These are phyloP conservation scores for Dufourea novaeangliae DNA, from an alignment of 1,140 invertebrate genomes.

Conservation along the genomic window DNA sequence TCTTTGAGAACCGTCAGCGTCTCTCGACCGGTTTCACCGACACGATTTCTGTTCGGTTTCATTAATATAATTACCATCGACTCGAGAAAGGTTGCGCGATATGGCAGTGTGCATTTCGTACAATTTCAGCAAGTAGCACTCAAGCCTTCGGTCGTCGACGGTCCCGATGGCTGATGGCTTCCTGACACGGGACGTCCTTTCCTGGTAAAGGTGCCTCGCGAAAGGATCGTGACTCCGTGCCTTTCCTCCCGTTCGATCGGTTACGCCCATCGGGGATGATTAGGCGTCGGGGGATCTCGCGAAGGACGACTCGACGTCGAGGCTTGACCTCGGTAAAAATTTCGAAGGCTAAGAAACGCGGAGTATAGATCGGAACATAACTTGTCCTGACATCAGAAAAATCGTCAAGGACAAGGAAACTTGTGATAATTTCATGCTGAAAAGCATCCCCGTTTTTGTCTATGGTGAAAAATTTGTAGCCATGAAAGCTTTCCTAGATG, in stretches of 20 bases:
- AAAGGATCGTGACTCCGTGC: conserved; percentile 42
- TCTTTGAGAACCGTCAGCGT: background rate
- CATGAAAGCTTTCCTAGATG: too few species aligned
- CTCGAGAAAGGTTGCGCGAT: conserved; percentile 15
- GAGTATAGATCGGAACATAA: too few species aligned
- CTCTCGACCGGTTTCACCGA: background rate
- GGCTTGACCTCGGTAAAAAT: background rate
- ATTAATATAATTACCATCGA: conserved; percentile 29
- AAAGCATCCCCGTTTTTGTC: too few species aligned
- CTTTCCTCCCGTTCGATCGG: conserved; percentile 33
- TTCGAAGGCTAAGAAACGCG: too few species aligned
- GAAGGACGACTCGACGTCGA: background rate
- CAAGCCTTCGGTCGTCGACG: conserved; percentile 26
- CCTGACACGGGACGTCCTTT: conserved; percentile 77
- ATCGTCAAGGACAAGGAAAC: too few species aligned
- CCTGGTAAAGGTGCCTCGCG: conserved; percentile 63
- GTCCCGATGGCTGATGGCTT: conserved; percentile 70
- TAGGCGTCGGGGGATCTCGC: background rate
- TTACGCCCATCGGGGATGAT: conserved; percentile 21
- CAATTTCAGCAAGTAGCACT: conserved; percentile 59
- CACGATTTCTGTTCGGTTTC: background rate
- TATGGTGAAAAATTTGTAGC: too few species aligned
- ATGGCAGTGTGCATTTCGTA: conserved; percentile 69
- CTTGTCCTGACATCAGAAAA: too few species aligned
- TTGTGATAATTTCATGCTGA: too few species aligned